phyloP scores from a whole-genome alignment of 1,140 invertebrate species.

The Drosophila lini region DNA sequence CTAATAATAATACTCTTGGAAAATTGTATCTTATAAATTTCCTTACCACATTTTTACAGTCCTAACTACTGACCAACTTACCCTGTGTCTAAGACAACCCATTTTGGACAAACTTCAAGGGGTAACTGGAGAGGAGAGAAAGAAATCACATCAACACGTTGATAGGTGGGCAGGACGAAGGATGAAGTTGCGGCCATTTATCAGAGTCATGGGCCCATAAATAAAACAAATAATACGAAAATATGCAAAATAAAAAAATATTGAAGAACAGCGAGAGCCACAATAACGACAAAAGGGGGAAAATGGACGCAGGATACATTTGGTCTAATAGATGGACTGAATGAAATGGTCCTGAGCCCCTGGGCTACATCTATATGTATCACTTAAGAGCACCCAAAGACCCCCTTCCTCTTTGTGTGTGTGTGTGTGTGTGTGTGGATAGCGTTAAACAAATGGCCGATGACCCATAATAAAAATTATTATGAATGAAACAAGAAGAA shows the following conservation, averaged over 20 bases:
- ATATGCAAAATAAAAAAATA: conserved; percentile 74
- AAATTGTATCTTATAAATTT: neutral
- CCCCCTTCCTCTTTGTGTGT: conserved; percentile 15
- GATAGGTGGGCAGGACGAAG: conserved; percentile 53
- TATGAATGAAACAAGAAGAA: conserved; percentile 77
- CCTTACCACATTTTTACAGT: neutral
- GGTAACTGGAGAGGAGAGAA: conserved; percentile 22
- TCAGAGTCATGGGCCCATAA: conserved; percentile 73
- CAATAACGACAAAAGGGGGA: conserved; percentile 44
- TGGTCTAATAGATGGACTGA: conserved; percentile 75
- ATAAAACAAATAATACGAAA: conserved; percentile 81
- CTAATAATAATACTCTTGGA: neutral
- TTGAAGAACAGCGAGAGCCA: conserved; percentile 6
- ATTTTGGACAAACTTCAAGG: neutral
- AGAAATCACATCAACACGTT: conserved; percentile 79
- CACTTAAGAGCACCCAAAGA: conserved; percentile 13
- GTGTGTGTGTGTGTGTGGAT: conserved; percentile 31
- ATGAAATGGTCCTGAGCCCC: conserved; percentile 62
- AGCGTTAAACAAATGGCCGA: conserved; percentile 81
- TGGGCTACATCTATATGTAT: conserved; percentile 31
- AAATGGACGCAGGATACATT: conserved; percentile 62
- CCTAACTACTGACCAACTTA: too few species aligned
- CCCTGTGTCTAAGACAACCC: neutral
- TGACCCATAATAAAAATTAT: conserved; percentile 83
- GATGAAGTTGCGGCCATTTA: conserved; percentile 66